Percentiles rank a stretch among this genome's conserved stretches.
Conservation (phyloP, 2,888 invertebrate genomes). For the Xanthorhoe designata region DNA sequence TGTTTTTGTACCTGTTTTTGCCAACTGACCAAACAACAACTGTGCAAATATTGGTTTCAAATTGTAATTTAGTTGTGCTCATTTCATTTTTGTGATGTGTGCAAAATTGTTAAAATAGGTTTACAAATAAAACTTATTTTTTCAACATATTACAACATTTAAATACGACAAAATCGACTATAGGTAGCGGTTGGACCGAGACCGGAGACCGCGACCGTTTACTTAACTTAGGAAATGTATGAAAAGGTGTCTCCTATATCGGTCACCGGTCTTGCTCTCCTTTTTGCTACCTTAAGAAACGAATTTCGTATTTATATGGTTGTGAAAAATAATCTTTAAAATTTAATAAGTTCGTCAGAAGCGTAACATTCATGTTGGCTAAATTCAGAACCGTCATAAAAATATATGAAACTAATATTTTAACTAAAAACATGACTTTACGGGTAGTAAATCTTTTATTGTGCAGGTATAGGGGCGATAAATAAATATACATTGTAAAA, state of each 20-base stretch:
- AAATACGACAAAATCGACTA: too few species aligned
- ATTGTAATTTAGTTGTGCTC: conserved; percentile 8
- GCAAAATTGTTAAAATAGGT: neutral
- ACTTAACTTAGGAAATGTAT: too few species aligned
- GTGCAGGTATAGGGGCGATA: conserved; percentile 14
- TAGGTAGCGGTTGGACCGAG: too few species aligned
- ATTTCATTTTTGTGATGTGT: conserved; percentile 8
- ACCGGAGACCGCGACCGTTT: too few species aligned
- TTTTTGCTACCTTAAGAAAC: too few species aligned
- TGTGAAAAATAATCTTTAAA: too few species aligned
- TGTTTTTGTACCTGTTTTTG: conserved; percentile 25
- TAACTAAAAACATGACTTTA: conserved; percentile 16
- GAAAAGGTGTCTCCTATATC: too few species aligned
- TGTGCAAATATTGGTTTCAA: conserved; percentile 25
- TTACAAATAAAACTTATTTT: too few species aligned
- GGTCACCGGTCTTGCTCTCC: too few species aligned
- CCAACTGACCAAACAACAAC: conserved; percentile 39
- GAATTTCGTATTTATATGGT: too few species aligned
- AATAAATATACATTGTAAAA: neutral
- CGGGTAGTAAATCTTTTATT: conserved; percentile 14
- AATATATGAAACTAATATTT: conserved; percentile 6
- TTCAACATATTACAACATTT: too few species aligned
- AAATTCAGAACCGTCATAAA: conserved; percentile 1
- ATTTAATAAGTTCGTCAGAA: neutral
- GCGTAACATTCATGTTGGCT: conserved; percentile 16